Conservation (phyloP, 2,797 vertebrate genomes). For the Bradypodion ventrale region DNA sequence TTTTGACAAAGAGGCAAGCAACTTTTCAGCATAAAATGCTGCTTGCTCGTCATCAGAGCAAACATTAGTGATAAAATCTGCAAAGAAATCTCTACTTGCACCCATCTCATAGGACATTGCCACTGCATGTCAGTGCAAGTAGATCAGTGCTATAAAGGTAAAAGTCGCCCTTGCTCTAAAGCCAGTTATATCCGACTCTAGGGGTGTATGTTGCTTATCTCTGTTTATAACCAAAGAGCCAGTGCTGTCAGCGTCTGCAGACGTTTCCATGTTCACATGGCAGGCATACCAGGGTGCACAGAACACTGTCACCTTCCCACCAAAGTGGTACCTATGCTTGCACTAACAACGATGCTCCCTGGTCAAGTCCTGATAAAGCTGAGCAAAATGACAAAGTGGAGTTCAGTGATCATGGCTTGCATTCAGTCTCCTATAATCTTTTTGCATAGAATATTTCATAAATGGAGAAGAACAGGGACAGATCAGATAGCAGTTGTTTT, state of each 20-base stretch:
- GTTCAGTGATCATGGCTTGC: not conserved
- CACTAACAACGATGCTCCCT: not conserved
- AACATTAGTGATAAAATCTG: too few species aligned
- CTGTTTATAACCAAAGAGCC: too few species aligned
- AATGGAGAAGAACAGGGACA: not conserved
- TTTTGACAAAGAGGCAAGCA: not conserved
- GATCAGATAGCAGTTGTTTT: not conserved
- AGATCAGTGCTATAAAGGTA: not conserved
- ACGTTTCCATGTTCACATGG: too few species aligned
- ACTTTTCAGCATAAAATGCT: not conserved
- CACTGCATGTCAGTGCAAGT: not conserved
- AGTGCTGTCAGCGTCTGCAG: too few species aligned
- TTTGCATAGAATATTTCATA: not conserved
- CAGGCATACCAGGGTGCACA: too few species aligned
- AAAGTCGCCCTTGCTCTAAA: too few species aligned
- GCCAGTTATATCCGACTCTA: too few species aligned
- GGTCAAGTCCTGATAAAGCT: too few species aligned
- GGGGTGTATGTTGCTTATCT: too few species aligned
- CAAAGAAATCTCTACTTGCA: not conserved
- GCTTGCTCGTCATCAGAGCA: not conserved
- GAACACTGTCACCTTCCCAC: too few species aligned
- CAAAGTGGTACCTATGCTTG: too few species aligned
- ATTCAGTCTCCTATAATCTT: not conserved
- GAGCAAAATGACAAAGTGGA: too few species aligned
- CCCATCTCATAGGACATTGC: not conserved